Conservation (phyloP, 2,888 invertebrate genomes). For the Tetranychus truncatus region DNA sequence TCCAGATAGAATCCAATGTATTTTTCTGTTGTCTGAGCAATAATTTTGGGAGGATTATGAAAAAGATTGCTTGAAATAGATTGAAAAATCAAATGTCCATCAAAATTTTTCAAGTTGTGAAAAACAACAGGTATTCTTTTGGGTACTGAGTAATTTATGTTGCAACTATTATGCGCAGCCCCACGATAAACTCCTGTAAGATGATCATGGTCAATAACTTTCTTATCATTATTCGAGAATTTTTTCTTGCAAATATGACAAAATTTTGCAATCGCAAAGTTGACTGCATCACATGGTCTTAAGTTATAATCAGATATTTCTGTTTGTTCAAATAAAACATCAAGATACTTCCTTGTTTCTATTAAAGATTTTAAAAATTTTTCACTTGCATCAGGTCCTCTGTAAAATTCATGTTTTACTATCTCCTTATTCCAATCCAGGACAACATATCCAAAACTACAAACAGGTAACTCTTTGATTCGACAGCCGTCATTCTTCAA, state of each 20-base stretch:
- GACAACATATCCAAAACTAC: too few species aligned
- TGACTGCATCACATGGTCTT: too few species aligned
- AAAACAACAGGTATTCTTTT: neutral
- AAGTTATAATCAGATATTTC: too few species aligned
- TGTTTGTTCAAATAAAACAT: too few species aligned
- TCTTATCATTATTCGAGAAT: neutral
- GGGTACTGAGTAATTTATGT: neutral
- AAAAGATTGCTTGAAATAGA: too few species aligned
- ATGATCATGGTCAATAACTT: constrained; percentile 3
- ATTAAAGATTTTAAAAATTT: neutral
- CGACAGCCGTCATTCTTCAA: too few species aligned
- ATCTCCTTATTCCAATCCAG: constrained; percentile 1
- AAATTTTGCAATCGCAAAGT: too few species aligned
- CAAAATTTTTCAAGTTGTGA: neutral
- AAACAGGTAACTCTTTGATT: too few species aligned
- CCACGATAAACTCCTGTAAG: neutral
- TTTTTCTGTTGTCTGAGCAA: too few species aligned
- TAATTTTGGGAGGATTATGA: too few species aligned
- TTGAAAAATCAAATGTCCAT: neutral
- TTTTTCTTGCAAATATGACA: neutral
- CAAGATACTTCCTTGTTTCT: too few species aligned
- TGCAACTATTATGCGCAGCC: neutral
- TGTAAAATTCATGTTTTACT: neutral
- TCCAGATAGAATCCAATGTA: too few species aligned
- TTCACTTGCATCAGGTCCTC: neutral